Conservation (phyloP, 2,797 vertebrate species). For the Sebastes iracundus region DNA sequence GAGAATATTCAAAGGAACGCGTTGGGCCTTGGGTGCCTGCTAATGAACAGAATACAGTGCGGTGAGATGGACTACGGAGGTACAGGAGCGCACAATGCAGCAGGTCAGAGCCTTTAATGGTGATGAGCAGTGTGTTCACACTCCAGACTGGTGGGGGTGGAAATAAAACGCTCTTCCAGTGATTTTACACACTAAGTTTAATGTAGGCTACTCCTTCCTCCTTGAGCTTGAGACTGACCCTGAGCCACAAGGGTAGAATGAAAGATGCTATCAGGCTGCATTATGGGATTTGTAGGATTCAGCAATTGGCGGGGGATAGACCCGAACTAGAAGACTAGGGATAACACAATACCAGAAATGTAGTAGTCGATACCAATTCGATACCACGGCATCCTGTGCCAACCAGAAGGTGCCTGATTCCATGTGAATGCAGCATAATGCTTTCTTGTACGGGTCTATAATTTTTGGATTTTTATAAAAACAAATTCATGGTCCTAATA, state of each 20-base stretch:
- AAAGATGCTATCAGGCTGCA: neutral
- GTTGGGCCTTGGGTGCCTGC: neutral
- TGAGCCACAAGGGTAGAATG: neutral
- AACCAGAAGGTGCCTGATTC: no score
- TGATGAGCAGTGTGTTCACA: constrained; percentile 5
- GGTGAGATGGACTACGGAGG: constrained; percentile 16
- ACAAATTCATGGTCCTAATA: no score
- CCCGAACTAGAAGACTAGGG: no score
- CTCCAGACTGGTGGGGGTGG: neutral
- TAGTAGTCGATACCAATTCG: no score
- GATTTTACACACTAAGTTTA: constrained; percentile 1
- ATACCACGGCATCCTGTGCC: no score
- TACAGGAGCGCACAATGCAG: constrained; percentile 10
- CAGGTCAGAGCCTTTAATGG: constrained; percentile 31
- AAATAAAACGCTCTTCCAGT: neutral
- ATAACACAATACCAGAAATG: no score
- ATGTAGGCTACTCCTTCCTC: neutral
- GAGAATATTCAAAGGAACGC: constrained; percentile 46
- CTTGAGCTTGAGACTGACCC: neutral
- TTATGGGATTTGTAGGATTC: neutral
- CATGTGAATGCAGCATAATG: no score
- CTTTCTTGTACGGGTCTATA: neutral
- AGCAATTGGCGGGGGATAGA: neutral
- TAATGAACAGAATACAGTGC: constrained; percentile 40
- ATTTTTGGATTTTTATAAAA: neutral